Conservation (phyloP, 2,113 vertebrate genomes). For the Tyrannus savana region DNA sequence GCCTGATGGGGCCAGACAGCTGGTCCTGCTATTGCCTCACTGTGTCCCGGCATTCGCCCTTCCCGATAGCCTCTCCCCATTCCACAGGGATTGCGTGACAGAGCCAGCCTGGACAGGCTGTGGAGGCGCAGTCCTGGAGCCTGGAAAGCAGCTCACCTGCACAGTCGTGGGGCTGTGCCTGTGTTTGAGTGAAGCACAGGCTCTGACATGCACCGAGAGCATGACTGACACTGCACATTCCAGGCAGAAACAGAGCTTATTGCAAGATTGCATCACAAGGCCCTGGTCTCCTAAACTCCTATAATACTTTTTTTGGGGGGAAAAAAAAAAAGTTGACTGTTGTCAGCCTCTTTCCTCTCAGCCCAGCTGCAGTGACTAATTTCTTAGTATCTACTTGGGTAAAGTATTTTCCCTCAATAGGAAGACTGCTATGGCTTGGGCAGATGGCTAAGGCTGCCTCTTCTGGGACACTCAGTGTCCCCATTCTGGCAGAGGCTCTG, state of each 20-base stretch:
- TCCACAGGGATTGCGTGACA: slow-evolving; percentile 13
- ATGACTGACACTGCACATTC: slow-evolving; percentile 15
- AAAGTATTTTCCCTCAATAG: not conserved
- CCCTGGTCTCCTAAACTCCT: too few species aligned
- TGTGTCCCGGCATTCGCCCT: accelerated
- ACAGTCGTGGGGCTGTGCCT: not conserved
- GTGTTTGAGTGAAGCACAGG: not conserved
- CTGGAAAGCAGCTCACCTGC: slow-evolving; percentile 10
- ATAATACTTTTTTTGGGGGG: too few species aligned
- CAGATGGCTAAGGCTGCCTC: not conserved
- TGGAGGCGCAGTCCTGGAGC: not conserved
- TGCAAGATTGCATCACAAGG: not conserved
- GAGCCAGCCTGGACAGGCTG: slow-evolving; percentile 1
- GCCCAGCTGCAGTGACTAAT: not conserved
- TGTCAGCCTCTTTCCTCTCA: not conserved
- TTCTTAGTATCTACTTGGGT: not conserved
- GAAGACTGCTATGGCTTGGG: not conserved
- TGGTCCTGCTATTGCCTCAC: accelerated
- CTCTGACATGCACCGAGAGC: not conserved
- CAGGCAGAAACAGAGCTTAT: not conserved
- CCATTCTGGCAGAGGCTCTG: not conserved
- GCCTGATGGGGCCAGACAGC: not conserved
- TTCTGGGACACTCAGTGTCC: not conserved
- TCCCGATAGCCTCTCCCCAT: not conserved
- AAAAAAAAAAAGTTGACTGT: not conserved